Evolutionary conservation across 2,797 vertebrate genomes (phyloP), one percentile per base, ranked within the genome.

Genomic region (Enteromius thamalakanensis): DNA sequence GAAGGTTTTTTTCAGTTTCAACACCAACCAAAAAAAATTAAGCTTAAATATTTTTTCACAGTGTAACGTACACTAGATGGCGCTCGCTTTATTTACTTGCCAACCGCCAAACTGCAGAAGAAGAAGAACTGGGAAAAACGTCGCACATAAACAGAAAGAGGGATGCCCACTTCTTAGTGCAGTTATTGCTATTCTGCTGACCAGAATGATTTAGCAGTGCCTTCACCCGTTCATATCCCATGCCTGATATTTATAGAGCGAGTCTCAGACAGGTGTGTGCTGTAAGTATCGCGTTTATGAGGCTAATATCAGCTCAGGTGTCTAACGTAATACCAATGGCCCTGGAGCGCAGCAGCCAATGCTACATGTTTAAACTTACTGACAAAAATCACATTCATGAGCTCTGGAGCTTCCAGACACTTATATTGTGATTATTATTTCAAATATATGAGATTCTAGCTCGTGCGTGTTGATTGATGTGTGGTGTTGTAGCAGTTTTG

Each of bases 281-380:
- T 82, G 80, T 82, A 82, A 82, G 71, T 82, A 82, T 82, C 4
- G 19, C 10, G n/a, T 75, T 49, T 82, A 26, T 21, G 60, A 53
- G 21, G 45, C 32, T 67, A 42, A 40, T 53, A 45, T 23, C 49
- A 26, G 58, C 29, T 81, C 11, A 62, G 23, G 19, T 67, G 42
- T 78, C 42, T 9, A 51, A 32, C 29, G 29, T 32, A 32, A 75
- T 40, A 14, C 2, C 49, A 4, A 8, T 45, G 55, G 45, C 67
- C 40, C 19, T 49, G 10, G 17, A 72, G 79, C 17, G 1, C 14
- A 75, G 34, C 37, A 45, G 37, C 34, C 37, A 81, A 0, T n/a
- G 68, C 47, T 69, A 55, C n/a, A 45, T 14, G 42, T 45, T 45
- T 58, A 76, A 68, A 70, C 34, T 14, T 34, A 15, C 15, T 47